These are phyloP conservation scores for Periparus ater DNA, from an alignment of 2,797 vertebrate genomes.

Conservation along the genomic window DNA sequence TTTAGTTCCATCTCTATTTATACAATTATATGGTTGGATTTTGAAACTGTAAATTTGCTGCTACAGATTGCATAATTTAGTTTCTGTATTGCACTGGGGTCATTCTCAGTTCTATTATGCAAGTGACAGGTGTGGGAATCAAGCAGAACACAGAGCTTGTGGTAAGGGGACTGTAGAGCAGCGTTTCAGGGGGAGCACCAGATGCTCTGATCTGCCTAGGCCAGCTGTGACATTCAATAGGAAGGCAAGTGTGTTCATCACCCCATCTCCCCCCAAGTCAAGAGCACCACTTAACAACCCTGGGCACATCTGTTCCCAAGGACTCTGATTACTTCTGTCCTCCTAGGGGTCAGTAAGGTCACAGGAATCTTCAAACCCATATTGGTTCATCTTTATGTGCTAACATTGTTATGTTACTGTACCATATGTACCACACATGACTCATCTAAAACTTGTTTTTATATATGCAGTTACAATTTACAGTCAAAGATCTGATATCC, in stretches of 20 bases:
- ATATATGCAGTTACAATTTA: neutral
- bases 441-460: neutral
- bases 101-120: neutral
- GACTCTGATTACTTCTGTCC: neutral
- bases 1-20: slow-evolving; percentile 26
- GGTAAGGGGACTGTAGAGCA: neutral
- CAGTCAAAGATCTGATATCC: neutral
- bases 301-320: neutral
- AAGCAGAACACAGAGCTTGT: neutral
- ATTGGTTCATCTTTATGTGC: neutral
- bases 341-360: neutral
- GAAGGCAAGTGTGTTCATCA: neutral
- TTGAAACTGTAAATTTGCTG: neutral
- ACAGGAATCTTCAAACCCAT: neutral
- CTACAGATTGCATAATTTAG: neutral
- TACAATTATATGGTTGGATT: neutral
- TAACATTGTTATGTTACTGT: neutral
- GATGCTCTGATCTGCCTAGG: slow-evolving; percentile 27
- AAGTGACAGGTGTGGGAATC: slow-evolving; percentile 24
- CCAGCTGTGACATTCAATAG: slow-evolving; percentile 8
- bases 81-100: neutral
- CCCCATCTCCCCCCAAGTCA: neutral
- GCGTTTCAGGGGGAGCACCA: neutral
- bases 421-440: neutral
- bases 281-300: neutral